Conservation (phyloP, 2,113 vertebrate genomes). For the Chinchilla lanigera region DNA sequence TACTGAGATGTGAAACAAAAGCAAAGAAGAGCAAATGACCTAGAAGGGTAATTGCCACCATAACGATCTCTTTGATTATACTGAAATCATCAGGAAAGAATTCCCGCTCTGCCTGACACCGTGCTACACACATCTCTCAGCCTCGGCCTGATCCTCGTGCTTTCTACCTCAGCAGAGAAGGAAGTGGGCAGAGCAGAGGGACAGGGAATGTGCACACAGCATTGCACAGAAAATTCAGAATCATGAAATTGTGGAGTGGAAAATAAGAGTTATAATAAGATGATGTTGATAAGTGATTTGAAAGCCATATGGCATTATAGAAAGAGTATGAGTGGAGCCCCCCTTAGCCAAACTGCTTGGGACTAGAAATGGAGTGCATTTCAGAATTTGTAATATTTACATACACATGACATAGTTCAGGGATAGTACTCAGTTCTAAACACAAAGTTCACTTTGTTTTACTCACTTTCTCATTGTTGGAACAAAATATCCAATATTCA, state of each 20-base stretch:
- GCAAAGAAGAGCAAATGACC: constrained; percentile 58
- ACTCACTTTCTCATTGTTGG: neutral
- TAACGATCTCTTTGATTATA: constrained; percentile 59
- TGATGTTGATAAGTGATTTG: neutral
- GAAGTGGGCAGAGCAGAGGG: neutral
- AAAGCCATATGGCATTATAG: neutral
- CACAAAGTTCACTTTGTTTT: neutral
- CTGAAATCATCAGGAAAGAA: constrained; percentile 67
- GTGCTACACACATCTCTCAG: constrained; percentile 13
- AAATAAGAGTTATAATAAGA: neutral
- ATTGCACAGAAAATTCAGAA: neutral
- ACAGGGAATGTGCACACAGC: neutral
- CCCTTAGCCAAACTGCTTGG: neutral
- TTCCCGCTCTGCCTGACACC: neutral
- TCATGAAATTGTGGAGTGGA: neutral
- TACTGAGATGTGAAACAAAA: constrained; percentile 59
- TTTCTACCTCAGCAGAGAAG: neutral
- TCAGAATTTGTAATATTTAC: neutral
- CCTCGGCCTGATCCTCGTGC: neutral
- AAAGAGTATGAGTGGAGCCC: neutral
- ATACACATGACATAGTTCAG: neutral
- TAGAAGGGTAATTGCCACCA: constrained; percentile 30
- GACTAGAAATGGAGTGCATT: neutral
- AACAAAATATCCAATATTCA: neutral
- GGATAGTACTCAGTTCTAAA: neutral